Evolutionary conservation across 1,140 invertebrate species (phyloP), one percentile per base, ranked within the genome.

Genomic region (Sitophilus oryzae): DNA sequence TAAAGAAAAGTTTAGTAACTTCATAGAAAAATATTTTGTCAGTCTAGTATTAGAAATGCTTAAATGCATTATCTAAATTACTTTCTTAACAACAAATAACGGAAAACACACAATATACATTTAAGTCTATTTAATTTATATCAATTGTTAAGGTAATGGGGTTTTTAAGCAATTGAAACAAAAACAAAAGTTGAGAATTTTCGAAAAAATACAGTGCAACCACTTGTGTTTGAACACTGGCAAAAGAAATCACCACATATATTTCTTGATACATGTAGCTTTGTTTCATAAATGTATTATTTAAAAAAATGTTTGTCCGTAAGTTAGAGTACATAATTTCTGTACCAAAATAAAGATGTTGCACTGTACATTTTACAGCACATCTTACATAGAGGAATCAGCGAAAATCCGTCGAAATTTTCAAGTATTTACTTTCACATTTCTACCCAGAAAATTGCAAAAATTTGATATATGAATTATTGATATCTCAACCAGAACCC

Each of bases 11-110:
- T 50, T 40, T 56, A 49, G 59, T 64, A 66, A 62, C 60, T 63
- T 63, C 51, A 56, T 64, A 62, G 63, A 66, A 66, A 66, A 66
- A 66, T 66, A 66, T 56, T 54, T 62, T 22, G 34, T 66, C 64
- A 66, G 64, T 66, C 64, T 64, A 66, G 56, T 42, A 45, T 44
- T 41, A 40, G 36, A 56, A 40, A 58, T 51, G 59, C 44, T 46
- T 2, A 14, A 25, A 2, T 35, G 44, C 23, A 57, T 42, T 40
- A 43, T 52, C 56, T 51, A 36, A 50, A 16, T 52, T 51, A 48
- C 38, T 43, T 54, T 51, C 34, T 25, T 22, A 58, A 54, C 20
- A 55, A 45, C 30, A 52, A 50, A 42, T 15, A 45, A 49, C 53
- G 46, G 15, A n/a, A 35, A 21, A 54, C 44, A 58, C 20, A 47